phyloP scores from a whole-genome alignment of 2,888 invertebrate genomes.

The Pammene aurita region DNA sequence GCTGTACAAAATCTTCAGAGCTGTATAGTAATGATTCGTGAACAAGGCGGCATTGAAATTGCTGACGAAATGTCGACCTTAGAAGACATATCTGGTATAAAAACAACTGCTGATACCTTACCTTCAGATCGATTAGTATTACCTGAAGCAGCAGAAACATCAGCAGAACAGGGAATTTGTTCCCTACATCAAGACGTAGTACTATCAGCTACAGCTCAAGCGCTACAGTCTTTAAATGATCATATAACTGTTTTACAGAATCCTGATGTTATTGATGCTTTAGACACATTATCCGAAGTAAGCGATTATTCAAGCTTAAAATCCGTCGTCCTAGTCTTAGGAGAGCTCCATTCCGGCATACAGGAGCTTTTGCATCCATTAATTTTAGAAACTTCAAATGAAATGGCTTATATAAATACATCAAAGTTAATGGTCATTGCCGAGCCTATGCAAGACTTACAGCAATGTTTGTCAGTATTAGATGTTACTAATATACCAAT shows the following conservation, averaged over 20 bases:
- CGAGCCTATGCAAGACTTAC: conserved; percentile 69
- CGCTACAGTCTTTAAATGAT: conserved; percentile 65
- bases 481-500: conserved; percentile 71
- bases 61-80: conserved; percentile 81
- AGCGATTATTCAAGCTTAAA: conserved; percentile 68
- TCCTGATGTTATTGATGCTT: conserved; percentile 65
- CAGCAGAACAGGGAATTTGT: conserved; percentile 51
- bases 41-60: conserved; percentile 76
- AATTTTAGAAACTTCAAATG: conserved; percentile 62
- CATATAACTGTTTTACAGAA: conserved; percentile 65
- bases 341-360: conserved; percentile 63
- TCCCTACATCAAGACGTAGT: conserved; percentile 51
- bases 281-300: conserved; percentile 68
- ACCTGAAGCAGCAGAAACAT: conserved; percentile 60
- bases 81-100: conserved; percentile 83
- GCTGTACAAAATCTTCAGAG: conserved; percentile 71
- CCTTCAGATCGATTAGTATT: conserved; percentile 64
- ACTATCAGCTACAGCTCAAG: conserved; percentile 62
- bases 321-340: conserved; percentile 60
- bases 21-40: conserved; percentile 75
- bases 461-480: conserved; percentile 67
- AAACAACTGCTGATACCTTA: conserved; percentile 80
- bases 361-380: conserved; percentile 70
- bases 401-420: conserved; percentile 54
- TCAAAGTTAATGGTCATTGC: conserved; percentile 65